These are phyloP conservation scores for Lagopus muta DNA, from an alignment of 2,113 vertebrate species.

Conservation along the genomic window DNA sequence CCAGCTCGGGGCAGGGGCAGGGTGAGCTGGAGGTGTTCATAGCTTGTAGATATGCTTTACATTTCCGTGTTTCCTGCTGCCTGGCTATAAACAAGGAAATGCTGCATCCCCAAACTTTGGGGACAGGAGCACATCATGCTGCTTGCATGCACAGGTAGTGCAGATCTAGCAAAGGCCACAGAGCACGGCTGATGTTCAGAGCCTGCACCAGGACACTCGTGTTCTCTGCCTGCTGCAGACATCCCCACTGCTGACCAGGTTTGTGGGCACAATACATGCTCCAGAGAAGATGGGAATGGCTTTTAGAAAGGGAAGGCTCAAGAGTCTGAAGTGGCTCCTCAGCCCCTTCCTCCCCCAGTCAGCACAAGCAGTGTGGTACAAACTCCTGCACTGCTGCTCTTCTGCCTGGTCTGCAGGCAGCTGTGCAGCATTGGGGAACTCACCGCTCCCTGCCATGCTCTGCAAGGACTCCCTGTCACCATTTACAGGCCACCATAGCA, in stretches of 20 bases:
- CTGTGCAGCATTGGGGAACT: neutral
- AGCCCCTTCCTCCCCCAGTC: neutral
- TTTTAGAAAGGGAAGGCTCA: neutral
- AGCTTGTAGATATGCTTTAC: conserved; percentile 20
- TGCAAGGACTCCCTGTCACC: neutral
- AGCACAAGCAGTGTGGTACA: neutral
- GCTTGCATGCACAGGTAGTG: accelerated
- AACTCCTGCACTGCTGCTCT: neutral
- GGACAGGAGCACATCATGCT: neutral
- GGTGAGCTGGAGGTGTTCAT: neutral
- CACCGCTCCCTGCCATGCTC: neutral
- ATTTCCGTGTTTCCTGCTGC: conserved; percentile 7
- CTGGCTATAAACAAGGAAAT: neutral
- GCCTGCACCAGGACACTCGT: neutral
- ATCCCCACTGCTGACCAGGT: neutral
- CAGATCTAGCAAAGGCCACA: neutral
- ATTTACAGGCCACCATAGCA: neutral
- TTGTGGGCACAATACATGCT: accelerated
- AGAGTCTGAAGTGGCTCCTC: neutral
- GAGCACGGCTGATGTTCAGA: accelerated
- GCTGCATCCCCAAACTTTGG: accelerated
- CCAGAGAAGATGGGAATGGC: neutral
- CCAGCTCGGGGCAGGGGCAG: conserved; percentile 46
- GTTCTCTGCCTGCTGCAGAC: neutral
- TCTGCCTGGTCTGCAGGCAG: neutral